These are phyloP conservation scores for Stegana nigrithorax DNA, from an alignment of 2,888 invertebrate species.

Conservation along the genomic window DNA sequence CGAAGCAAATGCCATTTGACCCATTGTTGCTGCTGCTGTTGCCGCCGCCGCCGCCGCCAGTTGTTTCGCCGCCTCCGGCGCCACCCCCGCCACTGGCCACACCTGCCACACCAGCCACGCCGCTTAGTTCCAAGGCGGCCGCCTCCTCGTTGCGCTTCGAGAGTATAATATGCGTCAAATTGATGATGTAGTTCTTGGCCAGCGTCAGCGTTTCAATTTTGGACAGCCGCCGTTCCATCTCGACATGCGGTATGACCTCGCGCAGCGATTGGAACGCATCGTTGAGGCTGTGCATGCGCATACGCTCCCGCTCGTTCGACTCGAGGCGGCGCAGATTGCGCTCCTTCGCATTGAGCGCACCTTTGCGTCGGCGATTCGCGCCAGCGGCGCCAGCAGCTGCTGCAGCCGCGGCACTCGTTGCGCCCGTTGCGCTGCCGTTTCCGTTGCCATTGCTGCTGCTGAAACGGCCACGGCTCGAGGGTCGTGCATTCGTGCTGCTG, in stretches of 20 bases:
- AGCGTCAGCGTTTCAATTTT: constrained; percentile 90
- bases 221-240: constrained; percentile 84
- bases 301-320: constrained; percentile 90
- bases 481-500: constrained; percentile 54
- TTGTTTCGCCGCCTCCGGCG: constrained; percentile 26
- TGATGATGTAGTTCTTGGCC: constrained; percentile 91
- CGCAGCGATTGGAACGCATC: constrained; percentile 89
- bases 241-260: constrained; percentile 87
- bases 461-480: constrained; percentile 62
- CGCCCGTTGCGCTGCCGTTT: background rate
- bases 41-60: constrained; percentile 16
- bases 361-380: constrained; percentile 75
- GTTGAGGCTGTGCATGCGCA: constrained; percentile 93
- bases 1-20: constrained; percentile 47
- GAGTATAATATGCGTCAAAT: constrained; percentile 87
- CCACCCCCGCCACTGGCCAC: background rate
- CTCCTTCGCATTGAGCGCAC: constrained; percentile 84
- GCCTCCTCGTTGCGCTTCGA: constrained; percentile 75
- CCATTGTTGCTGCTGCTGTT: background rate
- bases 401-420: background rate
- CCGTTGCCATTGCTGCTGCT: constrained; percentile 20
- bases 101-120: constrained; percentile 41
- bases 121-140: constrained; percentile 60
- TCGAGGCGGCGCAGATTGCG: constrained; percentile 87
- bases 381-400: constrained; percentile 41